Conservation (phyloP, 1,140 invertebrate species). For the Lordiphosa mommai region DNA sequence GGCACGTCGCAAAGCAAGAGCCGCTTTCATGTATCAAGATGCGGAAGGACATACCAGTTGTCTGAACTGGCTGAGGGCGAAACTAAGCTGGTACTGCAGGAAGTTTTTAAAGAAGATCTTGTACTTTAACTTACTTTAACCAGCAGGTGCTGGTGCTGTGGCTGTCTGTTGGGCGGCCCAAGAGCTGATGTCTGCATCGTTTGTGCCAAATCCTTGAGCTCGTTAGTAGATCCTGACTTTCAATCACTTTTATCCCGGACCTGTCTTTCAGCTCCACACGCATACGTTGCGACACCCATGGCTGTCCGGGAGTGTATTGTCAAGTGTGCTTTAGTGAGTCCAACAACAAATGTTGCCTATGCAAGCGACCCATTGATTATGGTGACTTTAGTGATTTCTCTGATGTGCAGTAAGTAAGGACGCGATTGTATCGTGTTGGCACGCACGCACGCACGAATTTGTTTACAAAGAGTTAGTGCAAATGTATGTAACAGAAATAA, state of each 20-base stretch:
- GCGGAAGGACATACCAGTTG: slow-evolving; percentile 78
- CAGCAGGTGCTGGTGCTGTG: slow-evolving; percentile 56
- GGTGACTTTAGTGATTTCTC: slow-evolving; percentile 88
- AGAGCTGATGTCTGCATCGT: slow-evolving; percentile 65
- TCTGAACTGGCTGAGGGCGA: slow-evolving; percentile 80
- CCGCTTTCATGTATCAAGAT: slow-evolving; percentile 81
- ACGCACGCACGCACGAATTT: no score
- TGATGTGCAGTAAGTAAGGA: slow-evolving; percentile 85
- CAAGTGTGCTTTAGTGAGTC: slow-evolving; percentile 86
- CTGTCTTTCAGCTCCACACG: slow-evolving; percentile 15
- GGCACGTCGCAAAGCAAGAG: slow-evolving; percentile 84
- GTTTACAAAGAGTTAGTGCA: no score
- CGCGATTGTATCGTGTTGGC: no score
- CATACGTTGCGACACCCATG: slow-evolving; percentile 82
- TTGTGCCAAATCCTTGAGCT: slow-evolving; percentile 55
- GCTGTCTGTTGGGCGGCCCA: slow-evolving; percentile 53
- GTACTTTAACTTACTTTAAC: neutral
- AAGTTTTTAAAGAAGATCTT: slow-evolving; percentile 29
- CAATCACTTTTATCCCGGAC: neutral
- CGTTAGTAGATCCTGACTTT: slow-evolving; percentile 23
- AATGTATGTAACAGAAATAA: no score
- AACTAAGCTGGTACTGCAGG: slow-evolving; percentile 21
- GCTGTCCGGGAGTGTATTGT: slow-evolving; percentile 88
- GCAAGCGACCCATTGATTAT: slow-evolving; percentile 87
- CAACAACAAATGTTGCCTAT: slow-evolving; percentile 87